Base-by-base conservation (phyloP, 2,797 vertebrate species). In the Pseudochaenichthys georgianus region DNA sequence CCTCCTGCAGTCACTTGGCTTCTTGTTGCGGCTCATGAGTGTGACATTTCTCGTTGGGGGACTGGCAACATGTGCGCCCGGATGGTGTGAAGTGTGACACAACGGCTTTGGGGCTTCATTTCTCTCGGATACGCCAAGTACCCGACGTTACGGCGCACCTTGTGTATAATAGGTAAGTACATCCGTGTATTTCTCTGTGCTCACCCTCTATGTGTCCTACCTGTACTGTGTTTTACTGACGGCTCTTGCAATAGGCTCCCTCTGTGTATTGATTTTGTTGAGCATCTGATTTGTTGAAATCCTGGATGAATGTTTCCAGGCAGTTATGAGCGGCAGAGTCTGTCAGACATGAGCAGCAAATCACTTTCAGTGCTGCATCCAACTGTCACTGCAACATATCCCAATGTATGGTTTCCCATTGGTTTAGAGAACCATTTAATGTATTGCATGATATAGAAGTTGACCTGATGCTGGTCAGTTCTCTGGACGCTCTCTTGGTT, bases 31-130 rank as follows among this genome's bases (percentile, higher is more conserved):
- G 89, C 81, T 82, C 78, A 58, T 60, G 71, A 41, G 41, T 52
- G 80, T 88, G 90, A 90, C 89, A 65, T 87, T 82, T 80, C 75
- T 63, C 77, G 28, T 81, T 7, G 67, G 52, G 75, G 75, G 52
- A 73, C 83, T 60, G 82, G 86, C 80, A 88, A 88, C 93, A 94
- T 93, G 94, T 93, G 93, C 91, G 85, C 77, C 73, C 4, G 75
- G 89, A 73, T 70, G 70, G 76, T 81, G 88, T 93, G 89, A 91
- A 85, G 87, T 81, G 87, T 79, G 86, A 91, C 88, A 70, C 82
- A 45, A 86, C 81, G 75, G 84, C 80, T 85, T 67, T 50, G 62
- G 84, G 55, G 63, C 5, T 81, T 78, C 77, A 28, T 78, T 86
- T 80, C 84, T 43, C 84, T 89, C 82, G 88, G 89, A 92, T 86